Percentiles rank a stretch among this genome's conserved stretches.
phyloP scores from a whole-genome alignment of 2,797 vertebrate genomes.

The Dipus sagitta region DNA sequence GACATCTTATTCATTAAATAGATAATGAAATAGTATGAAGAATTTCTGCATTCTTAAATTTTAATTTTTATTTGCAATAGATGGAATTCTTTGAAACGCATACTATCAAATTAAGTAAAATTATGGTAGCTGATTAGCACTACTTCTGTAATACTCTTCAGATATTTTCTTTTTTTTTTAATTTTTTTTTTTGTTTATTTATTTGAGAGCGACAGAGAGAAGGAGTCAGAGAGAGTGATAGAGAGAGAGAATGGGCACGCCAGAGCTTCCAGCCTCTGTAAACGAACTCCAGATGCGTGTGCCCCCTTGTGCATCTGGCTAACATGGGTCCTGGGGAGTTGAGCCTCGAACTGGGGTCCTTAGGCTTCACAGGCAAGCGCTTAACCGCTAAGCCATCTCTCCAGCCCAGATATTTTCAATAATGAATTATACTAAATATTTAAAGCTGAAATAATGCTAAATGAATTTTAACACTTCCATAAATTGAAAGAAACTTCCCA shows the following conservation, averaged over 20 bases:
- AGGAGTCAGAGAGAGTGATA: too few relatives aligned
- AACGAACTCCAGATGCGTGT: too few relatives aligned
- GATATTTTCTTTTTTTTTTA: too few relatives aligned
- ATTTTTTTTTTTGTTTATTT: too few relatives aligned
- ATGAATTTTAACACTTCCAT: background rate
- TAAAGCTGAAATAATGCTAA: background rate
- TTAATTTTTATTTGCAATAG: background rate
- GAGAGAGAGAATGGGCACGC: too few relatives aligned
- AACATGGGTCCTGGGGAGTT: too few relatives aligned
- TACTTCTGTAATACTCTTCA: background rate
- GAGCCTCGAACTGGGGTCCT: too few relatives aligned
- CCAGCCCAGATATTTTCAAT: background rate
- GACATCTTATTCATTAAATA: background rate
- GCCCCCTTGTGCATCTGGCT: too few relatives aligned
- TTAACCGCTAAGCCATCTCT: too few relatives aligned
- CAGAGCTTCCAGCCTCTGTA: too few relatives aligned
- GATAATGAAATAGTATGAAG: background rate
- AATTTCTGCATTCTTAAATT: background rate
- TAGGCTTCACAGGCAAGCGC: too few relatives aligned
- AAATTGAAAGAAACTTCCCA: background rate
- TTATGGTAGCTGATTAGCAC: background rate
- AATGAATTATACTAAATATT: background rate
- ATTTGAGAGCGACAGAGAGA: too few relatives aligned
- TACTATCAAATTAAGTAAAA: background rate
- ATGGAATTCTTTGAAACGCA: background rate